Evolutionary conservation across 1,140 invertebrate genomes (phyloP), one percentile per base, ranked within the genome.

Genomic region (Drosophila punjabiensis): DNA sequence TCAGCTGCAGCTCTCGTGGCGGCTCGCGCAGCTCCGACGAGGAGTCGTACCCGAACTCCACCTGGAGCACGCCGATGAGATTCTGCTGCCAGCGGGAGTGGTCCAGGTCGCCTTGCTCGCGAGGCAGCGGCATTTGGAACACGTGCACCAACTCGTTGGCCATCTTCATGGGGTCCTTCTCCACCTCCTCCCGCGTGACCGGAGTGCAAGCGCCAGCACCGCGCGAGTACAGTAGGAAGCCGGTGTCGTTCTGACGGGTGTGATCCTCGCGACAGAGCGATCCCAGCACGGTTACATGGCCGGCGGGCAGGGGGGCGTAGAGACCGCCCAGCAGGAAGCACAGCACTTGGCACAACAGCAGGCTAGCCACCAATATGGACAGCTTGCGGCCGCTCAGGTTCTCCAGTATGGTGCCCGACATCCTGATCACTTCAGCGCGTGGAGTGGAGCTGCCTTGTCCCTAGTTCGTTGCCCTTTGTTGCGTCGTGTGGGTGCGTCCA

Each of bases 31-130:
- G 94, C 93, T 94, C 93, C 79, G 95, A 94, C 59, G 94, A 92
- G 4, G 93, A 93, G 63, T 94, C 93, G 67, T 95, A 95, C 13
- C 86, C 92, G 24, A 95, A 94, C 79, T 99, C 98, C 32, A 99
- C 93, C 89, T 98, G 96, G 11, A 99, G 93, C 30, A 99, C 96
- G 1, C 98, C 98, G 60, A 99, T 97, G 48, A 99, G 94, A 94
- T 98, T 99, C 94, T 99, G 98, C 93, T 99, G 99, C 98, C 98
- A 99, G 66, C 98, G 95, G 7, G 98, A 98, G 94, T 98, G 99
- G 93, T 99, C 97, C 50, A 99, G 93, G 11, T 95, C 94, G 43
- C 95, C 93, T 28, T 95, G 95, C 33, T 97, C 96, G 77, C 97
- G 95, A 6, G 97, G 96, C 14, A 96, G 91, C 13, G 98, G 98